Evolutionary conservation across 2,797 vertebrate species (phyloP).

Genomic region (Threskiornis aethiopicus): DNA sequence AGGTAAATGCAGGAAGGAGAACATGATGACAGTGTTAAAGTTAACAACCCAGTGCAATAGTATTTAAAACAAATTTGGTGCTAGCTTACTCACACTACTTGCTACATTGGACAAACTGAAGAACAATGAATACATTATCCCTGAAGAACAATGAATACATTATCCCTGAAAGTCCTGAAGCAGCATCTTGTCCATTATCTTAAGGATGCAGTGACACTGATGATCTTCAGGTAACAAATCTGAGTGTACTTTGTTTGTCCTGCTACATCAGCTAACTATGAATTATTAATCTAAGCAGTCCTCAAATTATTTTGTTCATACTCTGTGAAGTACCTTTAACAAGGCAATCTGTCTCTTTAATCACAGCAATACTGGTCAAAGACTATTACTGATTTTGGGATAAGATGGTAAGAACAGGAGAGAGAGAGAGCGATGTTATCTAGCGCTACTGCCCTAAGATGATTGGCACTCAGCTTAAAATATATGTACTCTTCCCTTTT

Average conservation of each 20-base stretch:
- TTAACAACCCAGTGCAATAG: slow-evolving; percentile 34
- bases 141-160: slow-evolving; percentile 31
- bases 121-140: slow-evolving; percentile 15
- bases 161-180: slow-evolving; percentile 43
- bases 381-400: neutral
- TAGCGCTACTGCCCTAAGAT: neutral
- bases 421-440: neutral
- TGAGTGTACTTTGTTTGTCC: neutral
- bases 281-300: slow-evolving; percentile 15
- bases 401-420: neutral
- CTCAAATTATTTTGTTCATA: neutral
- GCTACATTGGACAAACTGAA: slow-evolving; percentile 30
- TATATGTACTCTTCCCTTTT: accelerated
- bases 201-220: slow-evolving; percentile 43
- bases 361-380: neutral
- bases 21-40: slow-evolving; percentile 49
- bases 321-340: neutral
- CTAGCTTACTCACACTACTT: slow-evolving; percentile 65
- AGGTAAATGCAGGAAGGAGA: slow-evolving; percentile 38
- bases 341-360: neutral
- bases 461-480: neutral
- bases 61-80: slow-evolving; percentile 34
- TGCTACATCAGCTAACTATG: slow-evolving; percentile 18
- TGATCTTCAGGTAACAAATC: slow-evolving; percentile 22
- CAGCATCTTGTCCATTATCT: slow-evolving; percentile 15